A percentile compares a stretch with the other conserved stretches of the same genome.
Evolutionary conservation across 2,797 vertebrate species (phyloP).

Genomic region (Bucorvus abyssinicus): DNA sequence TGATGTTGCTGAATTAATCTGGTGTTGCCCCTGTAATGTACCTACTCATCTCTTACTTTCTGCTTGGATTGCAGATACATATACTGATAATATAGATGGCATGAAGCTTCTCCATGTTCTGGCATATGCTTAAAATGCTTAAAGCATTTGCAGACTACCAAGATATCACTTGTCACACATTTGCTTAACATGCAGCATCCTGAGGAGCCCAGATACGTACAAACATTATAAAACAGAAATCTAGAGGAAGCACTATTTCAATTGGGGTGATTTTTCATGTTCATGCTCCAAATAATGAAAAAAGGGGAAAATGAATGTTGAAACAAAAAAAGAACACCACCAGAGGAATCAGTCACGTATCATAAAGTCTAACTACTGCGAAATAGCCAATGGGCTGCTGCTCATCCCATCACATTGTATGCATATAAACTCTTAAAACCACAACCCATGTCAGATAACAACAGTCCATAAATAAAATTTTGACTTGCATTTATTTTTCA

Average conservation of each 20-base stretch:
- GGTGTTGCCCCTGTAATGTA: neutral
- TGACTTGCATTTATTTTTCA: neutral
- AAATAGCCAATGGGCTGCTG: neutral
- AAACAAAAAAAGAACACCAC: neutral
- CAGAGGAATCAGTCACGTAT: neutral
- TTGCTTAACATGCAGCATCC: neutral
- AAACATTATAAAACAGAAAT: slow-evolving; percentile 19
- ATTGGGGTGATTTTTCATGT: neutral
- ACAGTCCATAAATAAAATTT: neutral
- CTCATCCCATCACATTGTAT: neutral
- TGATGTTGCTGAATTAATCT: neutral
- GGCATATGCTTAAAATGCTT: no score
- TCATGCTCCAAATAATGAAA: neutral
- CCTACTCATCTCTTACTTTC: neutral
- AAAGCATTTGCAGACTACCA: neutral
- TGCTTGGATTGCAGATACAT: neutral
- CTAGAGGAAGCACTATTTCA: neutral
- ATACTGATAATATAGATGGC: neutral
- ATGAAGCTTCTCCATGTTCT: neutral
- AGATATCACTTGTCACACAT: neutral
- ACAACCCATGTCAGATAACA: neutral
- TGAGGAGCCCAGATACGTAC: neutral
- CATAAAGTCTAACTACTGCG: neutral
- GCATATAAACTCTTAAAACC: neutral
- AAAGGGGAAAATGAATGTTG: neutral